Evolutionary conservation across 2,797 vertebrate genomes (phyloP).

Genomic region (Phoeniculus purpureus): DNA sequence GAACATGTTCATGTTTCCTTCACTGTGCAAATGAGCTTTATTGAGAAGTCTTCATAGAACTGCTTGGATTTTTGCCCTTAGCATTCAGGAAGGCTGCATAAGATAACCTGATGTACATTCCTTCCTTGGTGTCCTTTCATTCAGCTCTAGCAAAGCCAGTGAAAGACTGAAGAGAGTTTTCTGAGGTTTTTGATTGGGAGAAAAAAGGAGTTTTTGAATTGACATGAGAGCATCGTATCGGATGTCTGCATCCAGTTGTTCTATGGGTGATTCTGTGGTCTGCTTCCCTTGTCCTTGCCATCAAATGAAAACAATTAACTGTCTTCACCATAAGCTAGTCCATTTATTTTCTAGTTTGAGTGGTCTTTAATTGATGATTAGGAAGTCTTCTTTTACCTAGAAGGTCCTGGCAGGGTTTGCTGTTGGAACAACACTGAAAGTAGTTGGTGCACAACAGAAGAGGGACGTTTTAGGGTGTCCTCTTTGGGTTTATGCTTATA

Average conservation of each 20-base stretch:
- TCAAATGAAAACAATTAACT: not conserved
- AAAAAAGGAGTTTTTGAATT: not conserved
- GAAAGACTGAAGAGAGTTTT: not conserved
- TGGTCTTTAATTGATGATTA: not conserved
- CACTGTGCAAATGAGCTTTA: not conserved
- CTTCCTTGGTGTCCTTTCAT: not conserved
- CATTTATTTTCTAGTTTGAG: not conserved
- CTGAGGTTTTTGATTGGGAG: not conserved
- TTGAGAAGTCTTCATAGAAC: not conserved
- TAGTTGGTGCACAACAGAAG: not conserved
- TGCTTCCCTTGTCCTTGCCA: not conserved
- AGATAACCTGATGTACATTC: not conserved
- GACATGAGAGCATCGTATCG: not conserved
- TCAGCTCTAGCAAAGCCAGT: not conserved
- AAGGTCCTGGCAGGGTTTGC: not conserved
- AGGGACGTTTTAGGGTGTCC: not conserved
- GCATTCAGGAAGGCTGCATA: not conserved
- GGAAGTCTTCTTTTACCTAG: not conserved
- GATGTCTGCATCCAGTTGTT: not conserved
- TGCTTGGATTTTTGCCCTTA: not conserved
- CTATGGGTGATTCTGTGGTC: not conserved
- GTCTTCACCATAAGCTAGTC: not conserved
- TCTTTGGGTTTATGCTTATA: not conserved
- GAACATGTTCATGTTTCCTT: not conserved
- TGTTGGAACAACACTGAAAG: not conserved